These are phyloP conservation scores for Leiothrix lutea DNA, from an alignment of 2,113 vertebrate species.

Conservation along the genomic window DNA sequence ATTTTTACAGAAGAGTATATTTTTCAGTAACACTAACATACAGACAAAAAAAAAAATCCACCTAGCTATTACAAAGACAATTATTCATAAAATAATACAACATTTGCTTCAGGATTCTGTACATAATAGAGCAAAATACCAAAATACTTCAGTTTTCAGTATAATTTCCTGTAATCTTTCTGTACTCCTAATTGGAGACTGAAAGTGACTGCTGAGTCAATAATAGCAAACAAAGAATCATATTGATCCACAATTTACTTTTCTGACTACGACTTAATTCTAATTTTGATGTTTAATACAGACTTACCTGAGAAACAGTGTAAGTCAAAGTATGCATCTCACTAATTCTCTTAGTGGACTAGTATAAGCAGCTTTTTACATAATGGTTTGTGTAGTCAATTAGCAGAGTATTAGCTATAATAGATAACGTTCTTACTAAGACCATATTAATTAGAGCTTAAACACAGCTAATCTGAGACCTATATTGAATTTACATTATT, in stretches of 20 bases:
- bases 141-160: neutral
- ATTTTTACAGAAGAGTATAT: neutral
- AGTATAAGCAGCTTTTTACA: constrained; percentile 58
- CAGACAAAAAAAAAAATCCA: neutral
- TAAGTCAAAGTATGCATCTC: neutral
- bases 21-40: neutral
- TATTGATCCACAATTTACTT: neutral
- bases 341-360: constrained; percentile 26
- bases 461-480: constrained; percentile 37
- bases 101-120: neutral
- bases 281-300: neutral
- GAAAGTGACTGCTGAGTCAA: neutral
- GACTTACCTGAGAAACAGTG: constrained; percentile 26
- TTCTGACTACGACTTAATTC: neutral
- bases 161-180: neutral
- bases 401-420: constrained; percentile 49
- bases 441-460: constrained; percentile 50
- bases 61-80: neutral
- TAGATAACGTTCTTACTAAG: constrained; percentile 40
- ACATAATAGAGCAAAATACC: neutral
- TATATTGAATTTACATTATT: constrained; percentile 47
- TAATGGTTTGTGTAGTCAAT: constrained; percentile 52
- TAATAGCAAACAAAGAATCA: neutral
- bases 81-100: neutral
- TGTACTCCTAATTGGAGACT: neutral